phyloP scores from a whole-genome alignment of 2,113 vertebrate species.

The Chrysemys picta region DNA sequence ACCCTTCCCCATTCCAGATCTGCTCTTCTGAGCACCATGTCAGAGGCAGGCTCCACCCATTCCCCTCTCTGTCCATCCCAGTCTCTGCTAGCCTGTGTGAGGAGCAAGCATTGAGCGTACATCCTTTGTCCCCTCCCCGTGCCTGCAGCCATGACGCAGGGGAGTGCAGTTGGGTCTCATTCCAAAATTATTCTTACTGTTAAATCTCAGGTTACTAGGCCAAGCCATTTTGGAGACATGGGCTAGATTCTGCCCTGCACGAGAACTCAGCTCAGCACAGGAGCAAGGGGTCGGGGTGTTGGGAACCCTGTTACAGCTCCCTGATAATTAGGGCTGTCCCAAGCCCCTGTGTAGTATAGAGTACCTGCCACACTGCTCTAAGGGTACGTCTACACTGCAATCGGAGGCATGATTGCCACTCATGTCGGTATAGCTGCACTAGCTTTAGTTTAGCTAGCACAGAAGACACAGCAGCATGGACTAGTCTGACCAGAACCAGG shows the following conservation, averaged over 20 bases:
- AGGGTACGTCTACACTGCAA: not conserved
- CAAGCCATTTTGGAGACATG: not conserved
- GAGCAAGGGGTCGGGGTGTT: not conserved
- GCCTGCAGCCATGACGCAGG: not conserved
- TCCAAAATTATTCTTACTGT: not conserved
- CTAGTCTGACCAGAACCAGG: not conserved
- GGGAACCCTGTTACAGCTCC: too few relatives aligned
- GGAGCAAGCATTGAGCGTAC: not conserved
- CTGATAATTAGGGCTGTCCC: not conserved
- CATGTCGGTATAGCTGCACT: not conserved
- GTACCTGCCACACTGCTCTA: not conserved
- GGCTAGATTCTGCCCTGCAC: not conserved
- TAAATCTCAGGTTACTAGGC: not conserved
- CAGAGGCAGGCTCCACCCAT: not conserved
- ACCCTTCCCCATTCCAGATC: not conserved
- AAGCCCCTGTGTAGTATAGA: not conserved
- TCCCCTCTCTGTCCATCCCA: not conserved
- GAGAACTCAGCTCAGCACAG: not conserved
- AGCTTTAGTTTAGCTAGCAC: not conserved
- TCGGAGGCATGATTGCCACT: not conserved
- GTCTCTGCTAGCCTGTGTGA: fast-evolving
- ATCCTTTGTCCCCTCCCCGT: not conserved
- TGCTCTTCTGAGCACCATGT: not conserved
- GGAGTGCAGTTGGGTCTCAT: not conserved
- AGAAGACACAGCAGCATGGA: not conserved